Base-by-base conservation (phyloP, 2,113 vertebrate species). In the Anas platyrhynchos region DNA sequence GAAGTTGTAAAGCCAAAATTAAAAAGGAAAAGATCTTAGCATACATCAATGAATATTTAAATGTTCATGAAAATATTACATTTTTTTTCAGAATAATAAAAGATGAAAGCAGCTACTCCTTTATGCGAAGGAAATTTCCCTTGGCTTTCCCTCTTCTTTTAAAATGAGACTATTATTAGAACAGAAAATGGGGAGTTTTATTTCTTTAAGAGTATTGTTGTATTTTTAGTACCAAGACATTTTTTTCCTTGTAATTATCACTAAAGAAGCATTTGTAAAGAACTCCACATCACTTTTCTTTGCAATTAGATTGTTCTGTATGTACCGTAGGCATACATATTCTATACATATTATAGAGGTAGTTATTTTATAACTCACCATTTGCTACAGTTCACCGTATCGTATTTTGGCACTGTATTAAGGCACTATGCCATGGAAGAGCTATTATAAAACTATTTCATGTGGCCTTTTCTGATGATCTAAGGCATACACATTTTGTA, bases 1-100 rank as follows among this genome's bases (percentile, higher is more conserved):
- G 83, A 93, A 62, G 56, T 89, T 97, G 87, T 96, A 98, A 97
- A 71, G 68, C 32, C 84, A 56, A 69, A 91, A 95, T 92, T 95
- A 77, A 94, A 96, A 82, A 85, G 69, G 88, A 75, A 85, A 96
- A 91, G 31, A 83, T 82, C 38, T 67, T 91, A 81, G 11, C 36
- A 63, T 75, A 81, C 25, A 73, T 77, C 68, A 91, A 27, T 96
- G 89, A 94, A 69, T 96, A 94, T 95, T 94, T 94, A 79, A 96
- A 79, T 94, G 73, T 96, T 96, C 86, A 84, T 93, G 86, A 69
- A 95, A 90, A 87, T 97, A 91, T 81, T 96, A 61, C 82, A n/a
- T 94, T 97, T 96, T 94, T 63, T 85, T 80, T 38, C 88, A 97
- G 95, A 95, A 97, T 89, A 96, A 97, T 86, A 94, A 96, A 88